Base-by-base conservation (phyloP, 2,113 vertebrate genomes). In the Coptodon rendalli region DNA sequence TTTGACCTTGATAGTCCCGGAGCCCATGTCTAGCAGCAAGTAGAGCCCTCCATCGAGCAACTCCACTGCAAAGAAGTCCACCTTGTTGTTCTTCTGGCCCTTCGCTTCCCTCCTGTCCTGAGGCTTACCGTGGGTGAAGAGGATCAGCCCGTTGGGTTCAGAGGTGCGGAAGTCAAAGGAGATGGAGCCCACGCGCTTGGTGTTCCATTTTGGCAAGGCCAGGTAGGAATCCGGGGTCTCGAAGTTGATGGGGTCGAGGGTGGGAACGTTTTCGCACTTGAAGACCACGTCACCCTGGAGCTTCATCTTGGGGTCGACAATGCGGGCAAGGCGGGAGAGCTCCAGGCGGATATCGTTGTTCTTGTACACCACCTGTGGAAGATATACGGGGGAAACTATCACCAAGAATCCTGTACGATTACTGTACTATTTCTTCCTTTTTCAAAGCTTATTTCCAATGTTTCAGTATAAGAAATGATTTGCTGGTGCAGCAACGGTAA, bases 281-380 rank as follows among this genome's bases (percentile, higher is more conserved):
- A 99, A 99, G 56, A 97, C 98, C 85, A 99, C 97, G 11, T 99
- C 98, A 0, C 98, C 98, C 2, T 99, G 98, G 87, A 99, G 97
- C 95, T 99, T 99, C 98, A 99, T 99, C 89, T 99, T 99, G 68
- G 98, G 98, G 94, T 99, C 98, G 45, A 98, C 97, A 12, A 99
- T 99, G 82, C 98, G 96, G 82, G 98, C 98, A 89, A 99, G 96
- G 76, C 98, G 98, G 90, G 98, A 99, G 80, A 99, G 96, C 93
- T 99, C 98, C 91, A 99, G 95, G 66, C 98, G 97, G 93, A 99
- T 99, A 81, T 99, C 98, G 0, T 99, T 99, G 97, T 99, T 99
- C 94, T 99, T 99, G 95, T 99, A 99, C 87, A 99, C 98, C 94
- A 99, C 98, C 98, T 99, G 96, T 81, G 92, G 66, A 80, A n/a